Conservation (phyloP, 2,888 invertebrate species). For the Hydroisotoma schaefferi region DNA sequence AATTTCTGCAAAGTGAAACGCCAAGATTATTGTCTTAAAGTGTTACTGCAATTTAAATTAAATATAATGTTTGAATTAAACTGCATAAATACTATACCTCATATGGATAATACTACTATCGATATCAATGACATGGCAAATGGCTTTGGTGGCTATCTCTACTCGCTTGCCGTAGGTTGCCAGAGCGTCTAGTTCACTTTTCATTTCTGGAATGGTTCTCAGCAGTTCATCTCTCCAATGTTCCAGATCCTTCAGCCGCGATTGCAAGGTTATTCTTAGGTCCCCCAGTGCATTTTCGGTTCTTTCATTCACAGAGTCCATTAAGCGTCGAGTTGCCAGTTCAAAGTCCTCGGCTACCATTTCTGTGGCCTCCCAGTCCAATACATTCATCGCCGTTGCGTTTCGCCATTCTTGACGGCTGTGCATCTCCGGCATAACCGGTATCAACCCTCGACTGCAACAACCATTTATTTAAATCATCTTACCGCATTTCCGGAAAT, state of each 20-base stretch:
- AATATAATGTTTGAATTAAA: no score
- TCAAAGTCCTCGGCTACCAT: constrained; percentile 1
- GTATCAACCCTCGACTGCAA: no score
- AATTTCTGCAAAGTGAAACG: no score
- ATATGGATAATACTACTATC: neutral
- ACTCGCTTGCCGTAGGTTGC: neutral
- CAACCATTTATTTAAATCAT: no score
- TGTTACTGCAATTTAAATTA: no score
- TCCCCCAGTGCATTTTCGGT: neutral
- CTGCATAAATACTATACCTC: no score
- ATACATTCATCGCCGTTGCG: neutral
- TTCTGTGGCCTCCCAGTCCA: neutral
- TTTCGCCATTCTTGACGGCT: neutral
- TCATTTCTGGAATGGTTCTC: neutral
- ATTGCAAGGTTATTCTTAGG: neutral
- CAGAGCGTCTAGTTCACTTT: neutral
- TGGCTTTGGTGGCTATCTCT: neutral
- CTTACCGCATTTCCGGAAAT: no score
- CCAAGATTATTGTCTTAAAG: no score
- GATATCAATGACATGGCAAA: neutral
- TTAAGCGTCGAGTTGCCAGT: neutral
- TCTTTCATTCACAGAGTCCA: neutral
- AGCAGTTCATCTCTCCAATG: neutral
- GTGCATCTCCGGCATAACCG: neutral
- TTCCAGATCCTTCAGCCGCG: neutral